Evolutionary conservation across 2,797 vertebrate species (phyloP).

Genomic region (Lepilemur septentrionalis): DNA sequence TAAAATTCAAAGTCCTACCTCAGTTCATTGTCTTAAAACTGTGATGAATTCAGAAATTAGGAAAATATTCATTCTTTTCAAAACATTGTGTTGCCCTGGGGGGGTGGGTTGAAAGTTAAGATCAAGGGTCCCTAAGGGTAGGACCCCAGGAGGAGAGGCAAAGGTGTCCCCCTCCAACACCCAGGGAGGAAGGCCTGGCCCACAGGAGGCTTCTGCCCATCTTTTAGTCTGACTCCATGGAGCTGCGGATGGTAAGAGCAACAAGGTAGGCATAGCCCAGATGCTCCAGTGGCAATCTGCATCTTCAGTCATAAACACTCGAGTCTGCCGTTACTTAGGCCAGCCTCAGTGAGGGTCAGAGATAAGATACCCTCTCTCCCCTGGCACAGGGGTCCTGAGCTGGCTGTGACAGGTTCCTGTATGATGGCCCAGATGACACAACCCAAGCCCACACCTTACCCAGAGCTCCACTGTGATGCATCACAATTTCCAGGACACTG

Average conservation of each 20-base stretch:
- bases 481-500: background rate
- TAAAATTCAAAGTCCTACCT: background rate
- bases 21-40: background rate
- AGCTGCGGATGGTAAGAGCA: background rate
- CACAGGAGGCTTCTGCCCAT: background rate
- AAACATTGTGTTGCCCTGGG: background rate
- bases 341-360: background rate
- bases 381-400: background rate
- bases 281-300: background rate
- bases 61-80: background rate
- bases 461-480: background rate
- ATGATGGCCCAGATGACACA: background rate
- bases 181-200: background rate
- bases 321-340: background rate
- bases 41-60: background rate
- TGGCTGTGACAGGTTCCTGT: background rate
- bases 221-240: background rate
- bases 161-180: background rate
- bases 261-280: background rate
- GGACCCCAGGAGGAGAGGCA: background rate
- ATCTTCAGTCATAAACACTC: background rate
- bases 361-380: background rate
- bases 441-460: background rate
- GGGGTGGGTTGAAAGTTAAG: background rate
- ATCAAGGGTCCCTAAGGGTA: background rate